phyloP scores from a whole-genome alignment of 1,140 invertebrate species.

The Tetragonula clypearis region DNA sequence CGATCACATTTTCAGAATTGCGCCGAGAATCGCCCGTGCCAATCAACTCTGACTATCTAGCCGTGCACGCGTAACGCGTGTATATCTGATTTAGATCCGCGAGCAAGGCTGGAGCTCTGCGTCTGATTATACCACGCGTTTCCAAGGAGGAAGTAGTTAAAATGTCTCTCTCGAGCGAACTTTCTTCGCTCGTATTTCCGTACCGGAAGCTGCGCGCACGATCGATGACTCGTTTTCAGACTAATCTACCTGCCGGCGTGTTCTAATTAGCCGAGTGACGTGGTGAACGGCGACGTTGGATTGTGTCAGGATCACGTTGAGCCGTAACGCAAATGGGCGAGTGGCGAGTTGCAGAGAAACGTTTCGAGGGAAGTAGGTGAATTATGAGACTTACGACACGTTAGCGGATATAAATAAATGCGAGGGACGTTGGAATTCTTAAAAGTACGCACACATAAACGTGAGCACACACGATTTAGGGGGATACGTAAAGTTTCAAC shows the following conservation, averaged over 20 bases:
- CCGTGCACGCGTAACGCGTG: conserved; percentile 22
- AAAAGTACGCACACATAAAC: too few relatives aligned
- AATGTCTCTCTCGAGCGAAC: conserved; percentile 36
- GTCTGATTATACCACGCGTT: conserved; percentile 30
- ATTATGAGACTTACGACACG: background rate
- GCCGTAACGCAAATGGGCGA: background rate
- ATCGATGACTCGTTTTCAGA: conserved; percentile 45
- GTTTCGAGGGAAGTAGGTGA: background rate
- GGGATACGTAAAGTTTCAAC: too few relatives aligned
- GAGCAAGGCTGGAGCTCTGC: conserved; percentile 10
- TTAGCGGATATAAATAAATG: background rate
- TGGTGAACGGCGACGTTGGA: conserved; percentile 10
- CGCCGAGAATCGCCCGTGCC: background rate
- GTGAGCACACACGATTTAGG: too few relatives aligned
- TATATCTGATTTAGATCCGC: conserved; percentile 33
- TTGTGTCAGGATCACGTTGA: background rate
- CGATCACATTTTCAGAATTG: conserved; percentile 39
- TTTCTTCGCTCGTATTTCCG: conserved; percentile 58
- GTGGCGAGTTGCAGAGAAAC: too few relatives aligned
- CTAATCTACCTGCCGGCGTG: conserved; percentile 19
- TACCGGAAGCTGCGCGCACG: conserved; percentile 46
- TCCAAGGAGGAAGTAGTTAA: conserved; percentile 57
- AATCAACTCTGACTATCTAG: too few relatives aligned
- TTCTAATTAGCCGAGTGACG: conserved; percentile 43
- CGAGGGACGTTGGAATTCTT: background rate